These are phyloP conservation scores for Halictus ligatus DNA, from an alignment of 2,888 invertebrate species.

Conservation along the genomic window DNA sequence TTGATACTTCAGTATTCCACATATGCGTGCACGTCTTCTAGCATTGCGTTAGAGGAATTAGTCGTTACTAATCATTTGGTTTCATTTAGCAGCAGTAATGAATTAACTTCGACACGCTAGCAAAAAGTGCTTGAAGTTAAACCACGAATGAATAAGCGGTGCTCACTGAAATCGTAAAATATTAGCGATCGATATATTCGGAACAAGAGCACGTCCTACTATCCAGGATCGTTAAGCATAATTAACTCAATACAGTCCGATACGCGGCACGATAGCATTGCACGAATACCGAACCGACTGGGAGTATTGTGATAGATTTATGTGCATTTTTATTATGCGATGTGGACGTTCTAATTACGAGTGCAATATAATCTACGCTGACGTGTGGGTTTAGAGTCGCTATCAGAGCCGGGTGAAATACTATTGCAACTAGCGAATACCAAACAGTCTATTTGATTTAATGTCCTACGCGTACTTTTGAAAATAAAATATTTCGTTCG, in stretches of 20 bases:
- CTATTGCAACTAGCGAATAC: no score
- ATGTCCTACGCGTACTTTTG: no score
- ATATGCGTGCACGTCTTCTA: no score
- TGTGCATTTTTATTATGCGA: slow-evolving; percentile 61
- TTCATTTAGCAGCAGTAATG: not conserved
- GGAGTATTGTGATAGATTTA: slow-evolving; percentile 68
- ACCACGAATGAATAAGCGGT: slow-evolving; percentile 53
- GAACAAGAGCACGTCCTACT: slow-evolving; percentile 54
- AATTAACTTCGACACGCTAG: not conserved
- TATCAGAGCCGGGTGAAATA: no score
- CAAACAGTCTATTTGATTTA: no score
- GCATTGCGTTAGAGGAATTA: no score
- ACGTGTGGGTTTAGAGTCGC: not conserved
- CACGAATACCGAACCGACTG: slow-evolving; percentile 41
- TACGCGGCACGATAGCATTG: slow-evolving; percentile 64
- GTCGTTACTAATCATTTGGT: no score
- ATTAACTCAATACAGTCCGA: slow-evolving; percentile 71
- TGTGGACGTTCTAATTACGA: slow-evolving; percentile 64
- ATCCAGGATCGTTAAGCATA: slow-evolving; percentile 68
- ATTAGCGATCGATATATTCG: slow-evolving; percentile 55
- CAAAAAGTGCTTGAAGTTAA: slow-evolving; percentile 24
- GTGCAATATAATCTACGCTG: slow-evolving; percentile 20
- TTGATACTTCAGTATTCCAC: no score
- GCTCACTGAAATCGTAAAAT: slow-evolving; percentile 65
- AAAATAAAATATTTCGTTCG: no score